Base-by-base conservation (phyloP, 2,888 invertebrate species). In the Empis livida region DNA sequence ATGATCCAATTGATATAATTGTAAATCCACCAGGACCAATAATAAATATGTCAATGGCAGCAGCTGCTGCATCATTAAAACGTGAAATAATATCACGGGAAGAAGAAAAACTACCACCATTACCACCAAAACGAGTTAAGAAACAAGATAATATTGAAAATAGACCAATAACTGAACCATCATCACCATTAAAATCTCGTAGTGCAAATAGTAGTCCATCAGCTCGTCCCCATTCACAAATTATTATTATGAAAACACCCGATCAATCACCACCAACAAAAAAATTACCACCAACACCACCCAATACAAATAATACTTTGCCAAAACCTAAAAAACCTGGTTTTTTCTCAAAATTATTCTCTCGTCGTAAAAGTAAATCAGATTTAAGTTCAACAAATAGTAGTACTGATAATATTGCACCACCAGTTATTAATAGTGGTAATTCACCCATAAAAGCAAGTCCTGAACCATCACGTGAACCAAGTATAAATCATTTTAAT, bases 41-140 rank as follows among this genome's bases (percentile, higher is more conserved):
- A 42, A 73, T 76, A n/a, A 71, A 74, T 61, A 47, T 62, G 43
- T 61, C 65, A 20, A 47, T 62, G 43, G 61, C 65, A 23, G 59
- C 55, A 0, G 59, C 55, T 45, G 61, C 63, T 2, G 61, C 61
- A 14, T 68, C 73, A 1, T 61, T 76, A 0, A 76, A 76, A 57
- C 71, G 75, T 27, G 71, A 73, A 56, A 63, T 67, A 52, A 78
- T 78, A 30, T 69, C 71, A 3, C 59, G 62, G 3, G 77, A 76
- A 43, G 74, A 76, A 49, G 81, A 80, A 54, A 75, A 78, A 55
- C 71, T 84, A 40, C 88, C 89, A 2, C 88, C 88, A 0, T 59
- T 88, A 48, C 89, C 89, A 0, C 90, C 90, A 0, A 90, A 89
- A 61, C 77, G 89, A 43, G 71, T 79, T 3, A 79, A 80, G 45